A percentile compares a stretch with the other conserved stretches of the same genome.
Evolutionary conservation across 1,140 invertebrate species (phyloP).

Genomic region (Micrasema minimum): DNA sequence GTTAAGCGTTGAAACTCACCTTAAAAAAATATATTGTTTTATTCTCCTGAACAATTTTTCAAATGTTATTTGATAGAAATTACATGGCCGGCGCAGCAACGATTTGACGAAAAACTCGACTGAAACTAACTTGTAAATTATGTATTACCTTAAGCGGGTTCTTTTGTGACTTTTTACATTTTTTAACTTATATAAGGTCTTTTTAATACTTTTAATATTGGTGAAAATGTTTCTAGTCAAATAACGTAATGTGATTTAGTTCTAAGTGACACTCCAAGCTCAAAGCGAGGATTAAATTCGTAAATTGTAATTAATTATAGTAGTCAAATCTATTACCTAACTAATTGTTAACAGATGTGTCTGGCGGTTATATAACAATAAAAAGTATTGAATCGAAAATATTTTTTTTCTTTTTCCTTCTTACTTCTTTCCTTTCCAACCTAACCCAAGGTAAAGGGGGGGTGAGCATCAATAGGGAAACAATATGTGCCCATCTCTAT

Average conservation of each 20-base stretch:
- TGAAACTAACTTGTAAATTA: constrained; percentile 14
- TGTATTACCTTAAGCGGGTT: neutral
- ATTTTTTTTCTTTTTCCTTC: neutral
- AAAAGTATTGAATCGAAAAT: constrained; percentile 12
- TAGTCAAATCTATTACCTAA: constrained; percentile 25
- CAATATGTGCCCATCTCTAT: no score
- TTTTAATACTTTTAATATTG: constrained; percentile 31
- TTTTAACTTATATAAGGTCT: constrained; percentile 22
- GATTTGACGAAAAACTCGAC: constrained; percentile 19
- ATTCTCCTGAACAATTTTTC: no score
- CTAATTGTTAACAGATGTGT: constrained; percentile 32
- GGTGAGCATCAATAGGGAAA: no score
- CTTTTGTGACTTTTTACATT: constrained; percentile 14
- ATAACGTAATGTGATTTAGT: constrained; percentile 46
- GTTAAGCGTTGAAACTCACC: no score
- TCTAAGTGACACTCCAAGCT: constrained; percentile 11
- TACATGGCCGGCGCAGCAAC: no score
- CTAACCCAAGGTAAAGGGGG: no score
- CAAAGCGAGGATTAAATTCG: constrained; percentile 1
- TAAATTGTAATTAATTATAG: constrained; percentile 20
- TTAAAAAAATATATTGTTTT: no score
- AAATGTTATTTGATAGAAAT: no score
- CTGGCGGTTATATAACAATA: constrained; percentile 28
- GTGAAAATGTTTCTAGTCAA: constrained; percentile 42
- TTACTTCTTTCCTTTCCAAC: no score